These are phyloP conservation scores for Vulpes ferrilata DNA, from an alignment of 2,113 vertebrate species.

Conservation along the genomic window DNA sequence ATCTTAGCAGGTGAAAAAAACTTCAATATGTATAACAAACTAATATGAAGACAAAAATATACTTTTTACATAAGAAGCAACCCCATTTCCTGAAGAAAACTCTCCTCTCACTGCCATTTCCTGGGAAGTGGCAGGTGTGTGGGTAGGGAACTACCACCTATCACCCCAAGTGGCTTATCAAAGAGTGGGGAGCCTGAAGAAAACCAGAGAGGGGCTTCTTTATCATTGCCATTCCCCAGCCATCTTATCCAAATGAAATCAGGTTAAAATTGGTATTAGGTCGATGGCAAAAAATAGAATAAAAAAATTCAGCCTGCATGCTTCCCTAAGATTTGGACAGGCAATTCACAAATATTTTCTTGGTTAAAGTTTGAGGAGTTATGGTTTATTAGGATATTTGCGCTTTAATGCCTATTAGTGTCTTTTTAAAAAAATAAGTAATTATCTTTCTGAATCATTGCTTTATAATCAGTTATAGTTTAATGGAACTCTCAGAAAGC, in stretches of 20 bases:
- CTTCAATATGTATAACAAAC: not conserved
- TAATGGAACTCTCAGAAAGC: not conserved
- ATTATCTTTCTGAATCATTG: not conserved
- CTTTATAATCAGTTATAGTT: not conserved
- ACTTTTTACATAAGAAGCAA: constrained; percentile 7
- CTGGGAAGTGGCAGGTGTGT: not conserved
- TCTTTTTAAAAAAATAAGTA: not conserved
- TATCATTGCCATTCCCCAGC: not conserved
- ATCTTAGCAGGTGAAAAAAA: not conserved
- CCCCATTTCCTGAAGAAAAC: not conserved
- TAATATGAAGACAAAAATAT: not conserved
- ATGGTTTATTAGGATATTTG: not conserved
- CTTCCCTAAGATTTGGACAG: not conserved
- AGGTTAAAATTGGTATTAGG: not conserved
- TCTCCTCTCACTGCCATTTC: not conserved
- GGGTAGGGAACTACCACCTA: not conserved
- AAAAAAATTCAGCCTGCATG: not conserved
- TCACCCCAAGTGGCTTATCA: not conserved
- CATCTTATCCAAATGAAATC: not conserved
- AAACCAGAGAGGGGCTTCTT: not conserved
- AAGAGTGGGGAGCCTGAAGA: not conserved
- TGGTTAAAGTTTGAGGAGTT: not conserved
- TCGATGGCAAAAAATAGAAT: not conserved
- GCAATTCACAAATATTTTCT: not conserved
- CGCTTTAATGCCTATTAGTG: not conserved